These are phyloP conservation scores for Calliphora vicina DNA, from an alignment of 1,140 invertebrate genomes.

Conservation along the genomic window DNA sequence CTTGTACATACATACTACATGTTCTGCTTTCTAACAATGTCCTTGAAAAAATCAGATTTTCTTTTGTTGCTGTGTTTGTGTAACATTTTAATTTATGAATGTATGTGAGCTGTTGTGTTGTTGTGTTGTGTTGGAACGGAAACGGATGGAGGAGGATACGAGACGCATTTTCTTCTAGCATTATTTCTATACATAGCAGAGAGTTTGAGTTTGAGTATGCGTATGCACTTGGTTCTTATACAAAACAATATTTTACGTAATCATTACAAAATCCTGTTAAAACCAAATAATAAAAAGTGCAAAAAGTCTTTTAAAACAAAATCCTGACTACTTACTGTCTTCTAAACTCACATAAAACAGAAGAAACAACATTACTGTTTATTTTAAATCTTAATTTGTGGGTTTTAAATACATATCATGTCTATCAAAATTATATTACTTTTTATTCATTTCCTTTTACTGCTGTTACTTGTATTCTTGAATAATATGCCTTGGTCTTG, in stretches of 20 bases:
- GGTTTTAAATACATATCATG: neutral
- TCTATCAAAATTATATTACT: neutral
- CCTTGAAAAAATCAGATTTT: conserved; percentile 2
- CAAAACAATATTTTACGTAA: neutral
- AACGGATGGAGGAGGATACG: neutral
- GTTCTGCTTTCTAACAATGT: neutral
- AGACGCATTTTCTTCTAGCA: neutral
- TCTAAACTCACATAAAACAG: neutral
- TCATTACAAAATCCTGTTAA: neutral
- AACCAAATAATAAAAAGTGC: neutral
- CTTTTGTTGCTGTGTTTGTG: neutral
- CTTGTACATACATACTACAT: neutral
- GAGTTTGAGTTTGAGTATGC: conserved; percentile 11
- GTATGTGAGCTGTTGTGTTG: too few relatives aligned
- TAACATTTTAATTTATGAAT: neutral
- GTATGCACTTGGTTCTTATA: neutral
- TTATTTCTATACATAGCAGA: neutral
- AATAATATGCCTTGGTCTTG: neutral
- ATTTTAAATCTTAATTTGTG: neutral
- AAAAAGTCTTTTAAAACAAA: neutral
- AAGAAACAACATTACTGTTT: neutral
- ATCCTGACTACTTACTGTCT: neutral
- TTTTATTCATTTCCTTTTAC: neutral
- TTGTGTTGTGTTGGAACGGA: neutral
- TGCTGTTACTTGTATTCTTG: neutral